phyloP scores from a whole-genome alignment of 2,113 vertebrate species.

The Odontophorus gujanensis region DNA sequence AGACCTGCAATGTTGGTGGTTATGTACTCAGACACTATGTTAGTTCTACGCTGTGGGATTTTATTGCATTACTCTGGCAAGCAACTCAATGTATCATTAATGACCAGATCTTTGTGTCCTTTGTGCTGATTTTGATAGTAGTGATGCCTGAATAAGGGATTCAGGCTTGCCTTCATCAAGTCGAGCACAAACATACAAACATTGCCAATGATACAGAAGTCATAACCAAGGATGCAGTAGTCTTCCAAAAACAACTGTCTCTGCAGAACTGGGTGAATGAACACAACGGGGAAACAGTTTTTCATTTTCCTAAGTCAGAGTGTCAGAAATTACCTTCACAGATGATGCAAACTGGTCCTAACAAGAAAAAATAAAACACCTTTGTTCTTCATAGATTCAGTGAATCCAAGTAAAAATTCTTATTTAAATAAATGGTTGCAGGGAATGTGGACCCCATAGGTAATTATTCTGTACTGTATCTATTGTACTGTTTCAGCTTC shows the following conservation, averaged over 20 bases:
- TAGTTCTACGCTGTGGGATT: slow-evolving; percentile 40
- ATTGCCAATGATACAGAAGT: not conserved
- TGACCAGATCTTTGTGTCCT: not conserved
- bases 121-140: not conserved
- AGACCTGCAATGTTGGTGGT: not conserved
- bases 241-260: not conserved
- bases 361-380: not conserved
- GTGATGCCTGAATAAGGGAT: not conserved
- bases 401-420: not conserved
- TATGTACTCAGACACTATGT: not conserved
- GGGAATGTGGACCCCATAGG: not conserved
- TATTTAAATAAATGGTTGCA: not conserved
- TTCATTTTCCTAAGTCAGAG: not conserved
- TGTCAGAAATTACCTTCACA: not conserved
- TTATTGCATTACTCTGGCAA: slow-evolving; percentile 5
- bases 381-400: not conserved
- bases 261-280: not conserved
- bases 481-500: not conserved
- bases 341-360: not conserved
- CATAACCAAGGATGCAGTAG: not conserved
- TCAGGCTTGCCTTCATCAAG: not conserved
- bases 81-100: not conserved
- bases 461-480: not conserved
- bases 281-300: not conserved
- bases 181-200: not conserved